Conservation (phyloP, 2,113 vertebrate genomes). For the Chroicocephalus ridibundus region DNA sequence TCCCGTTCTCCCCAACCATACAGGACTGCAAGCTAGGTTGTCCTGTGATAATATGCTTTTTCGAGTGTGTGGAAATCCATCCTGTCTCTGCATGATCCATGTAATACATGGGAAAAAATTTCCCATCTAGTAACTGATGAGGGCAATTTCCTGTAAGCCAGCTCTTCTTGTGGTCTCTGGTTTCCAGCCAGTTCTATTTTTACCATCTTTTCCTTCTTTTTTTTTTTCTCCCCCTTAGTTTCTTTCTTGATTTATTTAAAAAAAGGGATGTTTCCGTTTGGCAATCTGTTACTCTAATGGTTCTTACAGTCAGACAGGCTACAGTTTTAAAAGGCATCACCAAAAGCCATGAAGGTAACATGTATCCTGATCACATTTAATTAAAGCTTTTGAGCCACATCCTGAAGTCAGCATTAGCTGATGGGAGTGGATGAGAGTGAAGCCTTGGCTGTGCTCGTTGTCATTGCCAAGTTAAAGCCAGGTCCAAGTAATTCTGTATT, state of each 20-base stretch:
- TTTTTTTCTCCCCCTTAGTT: not conserved
- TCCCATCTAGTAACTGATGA: conserved; percentile 54
- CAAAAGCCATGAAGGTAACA: not conserved
- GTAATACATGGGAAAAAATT: conserved; percentile 27
- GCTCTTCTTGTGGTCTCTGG: conserved; percentile 68
- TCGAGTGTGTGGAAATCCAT: not conserved
- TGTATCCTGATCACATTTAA: not conserved
- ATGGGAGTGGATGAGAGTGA: not conserved
- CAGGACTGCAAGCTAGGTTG: not conserved
- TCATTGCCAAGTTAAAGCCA: not conserved
- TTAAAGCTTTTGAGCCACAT: not conserved
- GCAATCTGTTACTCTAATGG: not conserved
- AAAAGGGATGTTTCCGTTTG: conserved; percentile 1
- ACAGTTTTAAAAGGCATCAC: conserved; percentile 1
- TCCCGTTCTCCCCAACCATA: not conserved
- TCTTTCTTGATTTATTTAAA: not conserved
- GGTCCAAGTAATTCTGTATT: not conserved
- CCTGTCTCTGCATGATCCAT: not conserved
- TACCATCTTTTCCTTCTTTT: not conserved
- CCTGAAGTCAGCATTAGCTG: not conserved
- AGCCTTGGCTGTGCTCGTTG: not conserved
- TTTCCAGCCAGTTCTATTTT: conserved; percentile 74
- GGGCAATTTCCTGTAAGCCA: conserved; percentile 63
- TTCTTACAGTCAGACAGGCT: not conserved
- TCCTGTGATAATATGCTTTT: not conserved